These are phyloP conservation scores for Liopterus haemorrhoidalis DNA, from an alignment of 2,888 invertebrate species.

Conservation along the genomic window DNA sequence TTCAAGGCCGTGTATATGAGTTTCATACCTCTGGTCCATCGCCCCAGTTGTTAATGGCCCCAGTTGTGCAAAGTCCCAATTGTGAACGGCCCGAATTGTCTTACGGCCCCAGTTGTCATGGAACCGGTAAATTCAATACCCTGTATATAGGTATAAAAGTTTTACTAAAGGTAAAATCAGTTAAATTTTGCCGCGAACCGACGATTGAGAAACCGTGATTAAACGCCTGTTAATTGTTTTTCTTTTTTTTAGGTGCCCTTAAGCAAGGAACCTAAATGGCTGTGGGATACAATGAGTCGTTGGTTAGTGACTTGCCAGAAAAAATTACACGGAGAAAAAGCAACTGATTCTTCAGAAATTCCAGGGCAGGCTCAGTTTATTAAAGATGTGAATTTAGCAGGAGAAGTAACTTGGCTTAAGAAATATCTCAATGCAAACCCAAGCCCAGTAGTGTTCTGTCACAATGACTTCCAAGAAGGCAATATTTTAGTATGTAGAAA, in stretches of 20 bases:
- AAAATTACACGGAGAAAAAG: slow-evolving; percentile 40
- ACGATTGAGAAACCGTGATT: too few species aligned
- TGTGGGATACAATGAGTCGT: slow-evolving; percentile 84
- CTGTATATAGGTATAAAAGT: too few species aligned
- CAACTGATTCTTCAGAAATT: slow-evolving; percentile 40
- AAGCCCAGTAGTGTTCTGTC: slow-evolving; percentile 87
- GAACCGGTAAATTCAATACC: too few species aligned
- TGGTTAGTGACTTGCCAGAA: slow-evolving; percentile 60
- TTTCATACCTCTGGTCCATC: too few species aligned
- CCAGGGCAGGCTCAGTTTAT: slow-evolving; percentile 36
- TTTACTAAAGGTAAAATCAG: too few species aligned
- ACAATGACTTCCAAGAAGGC: slow-evolving; percentile 93
- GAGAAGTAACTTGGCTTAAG: slow-evolving; percentile 67
- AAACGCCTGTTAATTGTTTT: too few species aligned
- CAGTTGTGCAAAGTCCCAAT: too few species aligned
- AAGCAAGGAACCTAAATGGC: slow-evolving; percentile 91
- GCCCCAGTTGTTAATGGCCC: too few species aligned
- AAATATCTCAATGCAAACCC: slow-evolving; percentile 52
- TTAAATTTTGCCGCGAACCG: too few species aligned
- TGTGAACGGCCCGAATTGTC: too few species aligned
- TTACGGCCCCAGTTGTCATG: too few species aligned
- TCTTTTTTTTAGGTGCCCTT: slow-evolving; percentile 71
- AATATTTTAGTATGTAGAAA: slow-evolving; percentile 56
- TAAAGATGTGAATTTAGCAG: slow-evolving; percentile 50
- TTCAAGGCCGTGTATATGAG: too few species aligned